These are phyloP conservation scores for Limnephilus auricula DNA, from an alignment of 2,888 invertebrate species.

Conservation along the genomic window DNA sequence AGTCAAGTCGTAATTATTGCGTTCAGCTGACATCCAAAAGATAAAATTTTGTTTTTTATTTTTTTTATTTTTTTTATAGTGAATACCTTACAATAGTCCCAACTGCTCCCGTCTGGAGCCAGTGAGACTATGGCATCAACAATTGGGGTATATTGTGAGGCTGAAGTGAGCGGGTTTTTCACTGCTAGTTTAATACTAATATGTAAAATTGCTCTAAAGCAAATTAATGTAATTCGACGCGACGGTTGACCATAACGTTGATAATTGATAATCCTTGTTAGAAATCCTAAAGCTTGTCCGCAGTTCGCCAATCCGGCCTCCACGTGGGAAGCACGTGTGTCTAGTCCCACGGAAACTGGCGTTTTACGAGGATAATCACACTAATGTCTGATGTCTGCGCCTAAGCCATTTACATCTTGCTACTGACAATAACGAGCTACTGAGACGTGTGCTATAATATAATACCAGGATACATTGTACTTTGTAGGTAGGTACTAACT, in stretches of 20 bases:
- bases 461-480: too few species aligned
- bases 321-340: slow-evolving; percentile 39
- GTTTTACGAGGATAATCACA: slow-evolving; percentile 43
- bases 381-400: neutral
- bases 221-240: neutral
- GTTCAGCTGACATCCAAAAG: too few species aligned
- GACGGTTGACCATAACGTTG: neutral
- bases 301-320: neutral
- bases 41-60: too few species aligned
- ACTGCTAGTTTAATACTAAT: too few species aligned
- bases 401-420: slow-evolving; percentile 5
- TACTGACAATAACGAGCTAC: neutral
- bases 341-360: slow-evolving; percentile 17
- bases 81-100: too few species aligned
- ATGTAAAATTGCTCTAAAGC: neutral
- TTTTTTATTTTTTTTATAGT: too few species aligned
- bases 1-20: too few species aligned
- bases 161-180: too few species aligned
- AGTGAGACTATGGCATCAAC: too few species aligned
- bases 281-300: neutral
- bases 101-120: too few species aligned
- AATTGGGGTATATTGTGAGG: too few species aligned
- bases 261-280: neutral
- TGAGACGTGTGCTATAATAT: neutral
- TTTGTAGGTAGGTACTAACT: too few species aligned